phyloP scores from a whole-genome alignment of 2,888 invertebrate species.

The Coecobrya sp. region DNA sequence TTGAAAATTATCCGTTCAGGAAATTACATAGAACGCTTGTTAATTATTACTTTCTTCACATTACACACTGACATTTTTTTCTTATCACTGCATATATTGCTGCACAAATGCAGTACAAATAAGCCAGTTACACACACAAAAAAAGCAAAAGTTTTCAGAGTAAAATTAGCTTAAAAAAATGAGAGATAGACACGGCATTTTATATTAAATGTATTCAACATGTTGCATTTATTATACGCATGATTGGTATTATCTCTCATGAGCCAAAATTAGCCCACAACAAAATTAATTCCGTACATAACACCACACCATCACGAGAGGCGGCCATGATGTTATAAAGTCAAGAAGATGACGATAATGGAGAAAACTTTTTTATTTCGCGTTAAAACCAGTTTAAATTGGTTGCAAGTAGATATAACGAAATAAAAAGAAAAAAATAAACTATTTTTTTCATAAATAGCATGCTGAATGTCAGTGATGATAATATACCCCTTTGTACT shows the following conservation, averaged over 20 bases:
- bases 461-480: neutral
- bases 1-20: constrained; percentile 64
- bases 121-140: constrained; percentile 7
- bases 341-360: neutral
- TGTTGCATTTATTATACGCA: neutral
- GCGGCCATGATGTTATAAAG: neutral
- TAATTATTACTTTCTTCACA: constrained; percentile 54
- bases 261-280: constrained; percentile 28
- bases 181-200: too few relatives aligned
- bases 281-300: constrained; percentile 47
- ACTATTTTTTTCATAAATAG: neutral
- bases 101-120: constrained; percentile 22
- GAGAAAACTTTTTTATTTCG: neutral
- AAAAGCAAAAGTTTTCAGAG: too few relatives aligned
- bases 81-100: too few relatives aligned
- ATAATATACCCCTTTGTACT: neutral
- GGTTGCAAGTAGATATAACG: neutral
- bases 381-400: constrained; percentile 42
- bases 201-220: too few relatives aligned
- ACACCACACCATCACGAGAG: neutral
- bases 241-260: constrained; percentile 24
- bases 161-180: too few relatives aligned
- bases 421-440: neutral
- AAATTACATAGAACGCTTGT: constrained; percentile 59
- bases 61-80: neutral